These are phyloP conservation scores for Nasonia longicornis DNA, from an alignment of 1,140 invertebrate species.

Conservation along the genomic window DNA sequence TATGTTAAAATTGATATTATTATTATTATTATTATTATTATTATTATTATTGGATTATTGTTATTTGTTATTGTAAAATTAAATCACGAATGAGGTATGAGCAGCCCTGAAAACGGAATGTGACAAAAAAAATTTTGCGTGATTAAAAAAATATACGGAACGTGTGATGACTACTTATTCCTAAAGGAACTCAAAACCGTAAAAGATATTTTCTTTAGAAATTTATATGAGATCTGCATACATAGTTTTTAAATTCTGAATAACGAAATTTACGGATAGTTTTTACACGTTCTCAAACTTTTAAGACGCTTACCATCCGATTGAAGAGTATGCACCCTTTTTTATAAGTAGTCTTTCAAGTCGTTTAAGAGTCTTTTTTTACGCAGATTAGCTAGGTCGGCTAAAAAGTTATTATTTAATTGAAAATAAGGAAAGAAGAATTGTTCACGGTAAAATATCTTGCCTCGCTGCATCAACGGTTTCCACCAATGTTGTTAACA, in stretches of 20 bases:
- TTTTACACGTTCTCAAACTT: slow-evolving; percentile 35
- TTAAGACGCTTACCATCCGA: slow-evolving; percentile 15
- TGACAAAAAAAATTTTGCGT: slow-evolving; percentile 45
- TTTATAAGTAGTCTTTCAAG: slow-evolving; percentile 46
- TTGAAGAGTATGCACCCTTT: slow-evolving; percentile 32
- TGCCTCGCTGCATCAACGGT: slow-evolving; percentile 15
- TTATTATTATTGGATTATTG: background rate
- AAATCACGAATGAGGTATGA: slow-evolving; percentile 17
- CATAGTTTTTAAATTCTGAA: slow-evolving; percentile 2
- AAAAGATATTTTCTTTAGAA: slow-evolving; percentile 33
- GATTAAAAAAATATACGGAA: slow-evolving; percentile 46
- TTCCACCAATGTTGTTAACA: slow-evolving; percentile 25
- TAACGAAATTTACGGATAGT: background rate
- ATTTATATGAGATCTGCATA: slow-evolving; percentile 7
- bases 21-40: background rate
- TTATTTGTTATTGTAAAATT: slow-evolving; percentile 26
- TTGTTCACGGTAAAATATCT: slow-evolving; percentile 37
- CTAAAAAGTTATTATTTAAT: slow-evolving; percentile 55
- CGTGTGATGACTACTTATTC: slow-evolving; percentile 43
- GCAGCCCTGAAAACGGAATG: slow-evolving; percentile 37
- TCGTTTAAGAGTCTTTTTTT: slow-evolving; percentile 48
- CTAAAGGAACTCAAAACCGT: slow-evolving; percentile 6
- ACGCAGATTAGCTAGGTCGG: slow-evolving; percentile 46
- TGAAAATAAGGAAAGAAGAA: slow-evolving; percentile 42
- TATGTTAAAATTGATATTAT: slow-evolving; percentile 20